A percentile compares a stretch with the other conserved stretches of the same genome.
phyloP scores from a whole-genome alignment of 2,113 vertebrate genomes.

The Calonectris borealis region DNA sequence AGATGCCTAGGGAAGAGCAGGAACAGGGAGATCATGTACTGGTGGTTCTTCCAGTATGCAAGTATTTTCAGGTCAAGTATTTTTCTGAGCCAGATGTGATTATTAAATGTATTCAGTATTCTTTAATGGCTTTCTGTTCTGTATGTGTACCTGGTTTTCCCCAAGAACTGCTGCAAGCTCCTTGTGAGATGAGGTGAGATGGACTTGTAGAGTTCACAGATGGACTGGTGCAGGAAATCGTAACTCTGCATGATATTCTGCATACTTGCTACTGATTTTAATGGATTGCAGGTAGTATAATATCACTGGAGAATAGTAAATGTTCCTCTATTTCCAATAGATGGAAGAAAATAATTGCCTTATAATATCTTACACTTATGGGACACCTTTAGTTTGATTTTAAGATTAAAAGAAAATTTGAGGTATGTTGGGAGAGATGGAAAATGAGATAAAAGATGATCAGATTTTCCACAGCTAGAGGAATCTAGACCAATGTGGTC shows the following conservation, averaged over 20 bases:
- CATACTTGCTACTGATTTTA: neutral
- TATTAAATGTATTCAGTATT: neutral
- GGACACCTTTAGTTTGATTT: neutral
- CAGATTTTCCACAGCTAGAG: neutral
- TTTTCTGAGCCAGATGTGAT: neutral
- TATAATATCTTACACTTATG: neutral
- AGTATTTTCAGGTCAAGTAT: neutral
- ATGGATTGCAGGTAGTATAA: neutral
- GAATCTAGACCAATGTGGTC: neutral
- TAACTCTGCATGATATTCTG: neutral
- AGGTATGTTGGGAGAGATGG: neutral
- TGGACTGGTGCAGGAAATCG: neutral
- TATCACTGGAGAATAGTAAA: neutral
- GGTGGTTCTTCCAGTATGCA: neutral
- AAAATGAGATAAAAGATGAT: neutral
- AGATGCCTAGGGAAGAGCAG: neutral
- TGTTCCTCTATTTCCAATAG: neutral
- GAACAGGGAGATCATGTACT: neutral
- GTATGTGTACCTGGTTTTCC: neutral
- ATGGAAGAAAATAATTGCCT: neutral
- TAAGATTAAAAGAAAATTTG: neutral
- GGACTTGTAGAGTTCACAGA: neutral
- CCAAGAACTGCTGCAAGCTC: neutral
- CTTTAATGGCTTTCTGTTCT: neutral
- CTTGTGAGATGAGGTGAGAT: neutral